Evolutionary conservation across 1,140 invertebrate species (phyloP), one percentile per base, ranked within the genome.

Genomic region (Contarinia nasturtii): DNA sequence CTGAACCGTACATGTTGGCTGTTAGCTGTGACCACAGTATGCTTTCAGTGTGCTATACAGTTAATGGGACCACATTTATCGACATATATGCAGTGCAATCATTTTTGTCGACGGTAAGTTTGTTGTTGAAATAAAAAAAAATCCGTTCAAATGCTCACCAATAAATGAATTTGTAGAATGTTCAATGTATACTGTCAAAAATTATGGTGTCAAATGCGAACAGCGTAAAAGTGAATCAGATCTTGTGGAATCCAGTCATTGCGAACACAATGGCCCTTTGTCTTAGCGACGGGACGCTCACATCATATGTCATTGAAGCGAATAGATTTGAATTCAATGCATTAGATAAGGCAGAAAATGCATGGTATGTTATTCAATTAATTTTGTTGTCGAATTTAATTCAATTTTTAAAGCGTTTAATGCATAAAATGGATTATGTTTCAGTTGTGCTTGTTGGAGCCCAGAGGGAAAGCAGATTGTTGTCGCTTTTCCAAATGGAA

Each of bases 391-490:
- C 7, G 37, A 40, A 12, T 15, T 18, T 40, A 4, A 4, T 40
- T 40, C 14, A 4, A 40, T 15, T 40, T 38, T 5, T 3, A 38
- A 38, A 38, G 5, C n/a, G n/a, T n/a, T 38, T 5, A 38, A 38
- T n/a, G 12, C 3, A 3, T n/a, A 7, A 5, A 38, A 7, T n/a
- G 3, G 3, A 5, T n/a, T 7, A 17, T 38, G 12, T 38, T 38
- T 21, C 18, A 78, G 75, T 54, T 81, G 77, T 54, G 64, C 86
- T 36, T 84, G 79, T 56, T 93, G 88, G 88, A 90, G 86, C 53
- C 75, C 85, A 55, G 92, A 88, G 71, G 89, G 84, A 15, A 92
- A 92, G 58, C 87, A 92, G 60, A 63, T 92, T 11, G 82, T 87
- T 15, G 75, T 86, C 8, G 88, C 86, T 2, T 78, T 78, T 54